A percentile compares a stretch with the other conserved stretches of the same genome.
Conservation (phyloP, 2,888 invertebrate genomes). For the Mythimna albipuncta region DNA sequence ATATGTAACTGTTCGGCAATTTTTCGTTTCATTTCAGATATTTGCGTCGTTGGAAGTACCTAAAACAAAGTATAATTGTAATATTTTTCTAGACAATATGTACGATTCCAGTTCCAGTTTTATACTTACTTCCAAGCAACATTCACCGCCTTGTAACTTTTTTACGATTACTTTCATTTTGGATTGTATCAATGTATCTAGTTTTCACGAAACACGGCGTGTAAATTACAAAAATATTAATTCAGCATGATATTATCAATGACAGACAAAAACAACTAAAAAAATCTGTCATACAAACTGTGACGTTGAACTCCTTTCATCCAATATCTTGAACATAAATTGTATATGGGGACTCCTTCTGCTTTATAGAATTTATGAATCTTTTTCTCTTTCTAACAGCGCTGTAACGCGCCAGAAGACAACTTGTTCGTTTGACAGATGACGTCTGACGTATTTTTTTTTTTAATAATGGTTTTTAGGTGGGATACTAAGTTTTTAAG, state of each 20-base stretch:
- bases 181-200: slow-evolving; percentile 44
- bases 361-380: not conserved
- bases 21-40: slow-evolving; percentile 93
- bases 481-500: too few relatives aligned
- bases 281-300: slow-evolving; percentile 33
- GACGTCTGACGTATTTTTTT: not conserved
- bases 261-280: slow-evolving; percentile 59
- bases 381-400: slow-evolving; percentile 24
- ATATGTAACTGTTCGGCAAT: slow-evolving; percentile 92
- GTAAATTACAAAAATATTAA: slow-evolving; percentile 63
- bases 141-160: slow-evolving; percentile 93
- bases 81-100: slow-evolving; percentile 2
- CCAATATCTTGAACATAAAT: slow-evolving; percentile 7
- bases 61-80: slow-evolving; percentile 69
- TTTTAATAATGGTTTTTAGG: not conserved
- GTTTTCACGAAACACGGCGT: slow-evolving; percentile 50
- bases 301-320: not conserved
- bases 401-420: not conserved
- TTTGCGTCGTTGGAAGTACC: slow-evolving; percentile 90
- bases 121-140: slow-evolving; percentile 91
- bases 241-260: slow-evolving; percentile 60
- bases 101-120: not conserved
- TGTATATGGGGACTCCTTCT: slow-evolving; percentile 7
- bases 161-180: slow-evolving; percentile 94
- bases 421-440: not conserved